A percentile compares a stretch with the other conserved stretches of the same genome.
phyloP scores from a whole-genome alignment of 2,888 invertebrate genomes.

The Lycocerus yunnanus region DNA sequence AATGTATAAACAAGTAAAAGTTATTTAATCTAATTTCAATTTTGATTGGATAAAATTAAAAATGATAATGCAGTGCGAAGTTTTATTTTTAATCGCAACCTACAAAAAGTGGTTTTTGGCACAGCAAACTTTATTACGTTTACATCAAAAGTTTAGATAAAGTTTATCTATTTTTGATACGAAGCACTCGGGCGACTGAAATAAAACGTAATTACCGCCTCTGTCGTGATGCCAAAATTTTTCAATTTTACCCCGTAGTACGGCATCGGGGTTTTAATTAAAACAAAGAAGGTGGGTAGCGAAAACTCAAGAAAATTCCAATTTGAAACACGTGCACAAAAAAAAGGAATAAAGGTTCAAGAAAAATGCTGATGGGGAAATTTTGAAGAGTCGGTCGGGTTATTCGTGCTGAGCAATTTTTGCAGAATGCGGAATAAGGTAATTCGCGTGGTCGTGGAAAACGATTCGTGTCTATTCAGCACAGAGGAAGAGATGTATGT shows the following conservation, averaged over 20 bases:
- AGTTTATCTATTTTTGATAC: not conserved
- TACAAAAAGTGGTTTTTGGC: not conserved
- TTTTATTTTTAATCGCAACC: not conserved
- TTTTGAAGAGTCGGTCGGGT: not conserved
- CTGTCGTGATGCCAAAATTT: not conserved
- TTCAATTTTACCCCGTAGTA: not conserved
- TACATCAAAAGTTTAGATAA: not conserved
- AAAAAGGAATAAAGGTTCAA: not conserved
- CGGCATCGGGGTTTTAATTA: not conserved
- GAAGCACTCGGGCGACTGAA: not conserved
- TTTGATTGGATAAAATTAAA: not conserved
- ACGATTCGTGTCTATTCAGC: slow-evolving; percentile 21
- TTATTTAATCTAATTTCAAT: not conserved
- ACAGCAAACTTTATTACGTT: not conserved
- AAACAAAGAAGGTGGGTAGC: not conserved
- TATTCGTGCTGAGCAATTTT: slow-evolving; percentile 1
- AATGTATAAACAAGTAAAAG: not conserved
- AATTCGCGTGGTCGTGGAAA: slow-evolving; percentile 21
- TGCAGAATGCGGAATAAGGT: slow-evolving; percentile 18
- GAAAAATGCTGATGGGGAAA: slow-evolving; percentile 16
- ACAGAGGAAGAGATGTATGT: slow-evolving; percentile 5
- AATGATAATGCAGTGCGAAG: not conserved
- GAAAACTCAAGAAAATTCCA: not conserved
- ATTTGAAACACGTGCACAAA: not conserved
- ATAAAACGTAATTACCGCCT: not conserved